Percentiles rank a stretch among this genome's conserved stretches.
Conservation (phyloP, 2,113 vertebrate species). For the Madoqua kirkii region DNA sequence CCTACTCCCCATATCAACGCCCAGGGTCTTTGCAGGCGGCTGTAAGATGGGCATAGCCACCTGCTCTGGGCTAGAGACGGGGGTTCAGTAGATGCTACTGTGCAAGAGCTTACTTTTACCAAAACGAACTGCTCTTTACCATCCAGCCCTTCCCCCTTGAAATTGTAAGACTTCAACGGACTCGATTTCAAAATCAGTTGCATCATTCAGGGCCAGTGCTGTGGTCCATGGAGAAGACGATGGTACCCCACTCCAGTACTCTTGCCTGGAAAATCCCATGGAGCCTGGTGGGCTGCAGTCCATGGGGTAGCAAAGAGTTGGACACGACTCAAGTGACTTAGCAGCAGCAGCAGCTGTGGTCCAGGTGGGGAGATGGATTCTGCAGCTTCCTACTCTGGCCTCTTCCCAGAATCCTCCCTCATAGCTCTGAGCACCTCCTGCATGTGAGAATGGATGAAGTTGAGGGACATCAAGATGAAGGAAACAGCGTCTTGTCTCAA, state of each 20-base stretch:
- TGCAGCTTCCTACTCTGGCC: not conserved
- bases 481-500: not conserved
- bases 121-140: fast-evolving
- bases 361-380: not conserved
- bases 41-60: fast-evolving
- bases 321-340: not conserved
- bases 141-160: not conserved
- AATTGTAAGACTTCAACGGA: not conserved
- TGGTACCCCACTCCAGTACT: not conserved
- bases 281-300: not conserved
- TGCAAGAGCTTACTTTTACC: not conserved
- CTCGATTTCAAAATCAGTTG: not conserved
- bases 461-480: not conserved
- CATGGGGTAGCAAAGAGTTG: fast-evolving
- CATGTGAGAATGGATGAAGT: fast-evolving
- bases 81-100: not conserved
- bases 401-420: not conserved
- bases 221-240: not conserved
- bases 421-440: not conserved
- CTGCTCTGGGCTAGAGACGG: not conserved
- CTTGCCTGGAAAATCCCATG: not conserved
- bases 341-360: not conserved
- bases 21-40: not conserved
- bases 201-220: not conserved
- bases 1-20: not conserved